These are phyloP conservation scores for Sander lucioperca DNA, from an alignment of 2,113 vertebrate genomes.

Conservation along the genomic window DNA sequence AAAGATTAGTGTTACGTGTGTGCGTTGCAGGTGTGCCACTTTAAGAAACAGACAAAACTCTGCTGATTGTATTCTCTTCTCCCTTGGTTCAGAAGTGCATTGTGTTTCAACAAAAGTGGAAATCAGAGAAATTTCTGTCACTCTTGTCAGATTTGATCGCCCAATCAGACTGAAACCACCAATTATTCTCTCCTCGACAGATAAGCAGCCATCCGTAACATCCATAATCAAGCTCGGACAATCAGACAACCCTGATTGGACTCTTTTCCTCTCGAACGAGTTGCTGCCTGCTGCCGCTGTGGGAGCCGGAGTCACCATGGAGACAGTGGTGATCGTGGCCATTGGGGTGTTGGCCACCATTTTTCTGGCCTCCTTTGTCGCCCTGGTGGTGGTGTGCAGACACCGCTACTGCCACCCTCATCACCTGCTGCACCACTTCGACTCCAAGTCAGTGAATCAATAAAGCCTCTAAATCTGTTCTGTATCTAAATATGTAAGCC, in stretches of 20 bases:
- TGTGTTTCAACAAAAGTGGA: conserved; percentile 1
- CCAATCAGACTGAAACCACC: conserved; percentile 39
- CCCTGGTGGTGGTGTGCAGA: conserved; percentile 93
- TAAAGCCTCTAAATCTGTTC: neutral
- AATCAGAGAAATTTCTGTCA: neutral
- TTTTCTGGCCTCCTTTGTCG: conserved; percentile 95
- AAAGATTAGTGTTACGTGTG: conserved; percentile 50
- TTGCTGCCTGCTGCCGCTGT: conserved; percentile 29
- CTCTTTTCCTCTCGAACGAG: conserved; percentile 18
- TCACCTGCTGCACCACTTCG: conserved; percentile 89
- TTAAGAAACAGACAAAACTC: conserved; percentile 20
- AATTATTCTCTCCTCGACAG: conserved; percentile 58
- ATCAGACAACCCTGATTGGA: conserved; percentile 51
- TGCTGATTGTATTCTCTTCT: neutral
- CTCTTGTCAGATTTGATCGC: conserved; percentile 16
- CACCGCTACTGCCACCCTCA: conserved; percentile 94
- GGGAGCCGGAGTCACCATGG: conserved; percentile 84
- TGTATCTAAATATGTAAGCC: neutral
- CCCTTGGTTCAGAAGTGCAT: neutral
- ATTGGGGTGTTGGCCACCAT: conserved; percentile 96
- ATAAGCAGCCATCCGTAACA: conserved; percentile 69
- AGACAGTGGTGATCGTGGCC: conserved; percentile 97
- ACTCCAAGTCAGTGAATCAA: conserved; percentile 90
- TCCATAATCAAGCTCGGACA: conserved; percentile 53
- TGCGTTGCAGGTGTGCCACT: conserved; percentile 44